A percentile compares a stretch with the other conserved stretches of the same genome.
Evolutionary conservation across 2,113 vertebrate species (phyloP).

Genomic region (Siniperca knerii): DNA sequence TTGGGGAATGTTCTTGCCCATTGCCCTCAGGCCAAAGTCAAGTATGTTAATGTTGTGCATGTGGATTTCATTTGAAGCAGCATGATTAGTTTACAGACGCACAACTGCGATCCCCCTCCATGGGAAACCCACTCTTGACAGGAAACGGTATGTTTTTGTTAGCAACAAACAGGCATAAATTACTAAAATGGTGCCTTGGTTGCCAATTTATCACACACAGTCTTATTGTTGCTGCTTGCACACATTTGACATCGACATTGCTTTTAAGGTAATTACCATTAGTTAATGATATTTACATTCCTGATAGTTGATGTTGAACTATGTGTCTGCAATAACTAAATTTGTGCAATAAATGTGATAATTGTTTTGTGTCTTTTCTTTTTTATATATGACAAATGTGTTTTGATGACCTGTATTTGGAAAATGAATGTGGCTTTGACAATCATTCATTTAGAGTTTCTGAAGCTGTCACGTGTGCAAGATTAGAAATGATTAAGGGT

Average conservation of each 20-base stretch:
- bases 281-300: slow-evolving; percentile 66
- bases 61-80: slow-evolving; percentile 79
- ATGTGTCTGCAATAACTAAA: slow-evolving; percentile 21
- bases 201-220: slow-evolving; percentile 60
- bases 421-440: neutral
- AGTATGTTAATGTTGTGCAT: slow-evolving; percentile 71
- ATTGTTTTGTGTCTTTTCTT: slow-evolving; percentile 73
- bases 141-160: slow-evolving; percentile 78
- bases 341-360: slow-evolving; percentile 75
- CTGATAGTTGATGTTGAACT: slow-evolving; percentile 45
- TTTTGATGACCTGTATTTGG: slow-evolving; percentile 4
- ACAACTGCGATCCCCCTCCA: slow-evolving; percentile 42
- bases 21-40: slow-evolving; percentile 67
- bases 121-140: slow-evolving; percentile 58
- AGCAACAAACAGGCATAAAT: slow-evolving; percentile 73
- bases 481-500: neutral
- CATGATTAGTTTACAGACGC: slow-evolving; percentile 59
- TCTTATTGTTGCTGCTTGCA: slow-evolving; percentile 39
- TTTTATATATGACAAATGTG: slow-evolving; percentile 27
- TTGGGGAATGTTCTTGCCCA: slow-evolving; percentile 54
- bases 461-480: neutral
- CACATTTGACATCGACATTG: slow-evolving; percentile 12
- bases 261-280: slow-evolving; percentile 60
- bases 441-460: neutral
- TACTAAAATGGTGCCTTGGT: slow-evolving; percentile 57